Conservation (phyloP, 2,888 invertebrate species). For the Syrphus vitripennis region DNA sequence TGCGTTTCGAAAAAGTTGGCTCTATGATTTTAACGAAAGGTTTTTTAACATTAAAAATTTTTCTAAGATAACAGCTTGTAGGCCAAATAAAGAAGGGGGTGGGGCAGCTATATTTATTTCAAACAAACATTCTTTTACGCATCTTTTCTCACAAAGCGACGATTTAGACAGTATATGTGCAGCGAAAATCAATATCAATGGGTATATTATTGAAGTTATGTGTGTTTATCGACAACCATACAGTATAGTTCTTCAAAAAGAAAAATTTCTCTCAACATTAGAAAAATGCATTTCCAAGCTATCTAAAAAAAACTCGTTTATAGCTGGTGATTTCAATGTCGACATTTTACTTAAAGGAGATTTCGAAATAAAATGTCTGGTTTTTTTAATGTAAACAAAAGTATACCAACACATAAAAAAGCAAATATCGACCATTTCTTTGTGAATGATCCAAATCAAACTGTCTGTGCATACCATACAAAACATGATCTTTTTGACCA, state of each 20-base stretch:
- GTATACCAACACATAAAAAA: not conserved
- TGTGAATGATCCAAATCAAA: constrained; percentile 4
- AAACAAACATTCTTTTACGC: constrained; percentile 4
- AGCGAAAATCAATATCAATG: not conserved
- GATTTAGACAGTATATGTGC: not conserved
- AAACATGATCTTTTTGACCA: too few relatives aligned
- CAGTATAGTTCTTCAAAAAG: not conserved
- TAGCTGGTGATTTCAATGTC: not conserved
- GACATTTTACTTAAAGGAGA: not conserved
- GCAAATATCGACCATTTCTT: not conserved
- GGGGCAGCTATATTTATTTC: not conserved
- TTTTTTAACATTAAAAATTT: not conserved
- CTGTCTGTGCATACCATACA: too few relatives aligned
- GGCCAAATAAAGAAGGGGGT: not conserved
- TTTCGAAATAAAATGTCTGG: too few relatives aligned
- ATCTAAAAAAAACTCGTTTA: constrained; percentile 3
- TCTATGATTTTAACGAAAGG: not conserved
- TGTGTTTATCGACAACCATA: not conserved
- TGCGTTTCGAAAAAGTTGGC: not conserved
- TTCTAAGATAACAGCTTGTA: not conserved
- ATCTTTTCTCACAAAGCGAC: not conserved
- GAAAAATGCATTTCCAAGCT: not conserved
- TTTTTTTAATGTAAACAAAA: too few relatives aligned
- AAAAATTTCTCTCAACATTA: constrained; percentile 1
- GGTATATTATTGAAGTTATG: not conserved